phyloP scores from a whole-genome alignment of 1,140 invertebrate species.

The Teleopsis dalmanni region DNA sequence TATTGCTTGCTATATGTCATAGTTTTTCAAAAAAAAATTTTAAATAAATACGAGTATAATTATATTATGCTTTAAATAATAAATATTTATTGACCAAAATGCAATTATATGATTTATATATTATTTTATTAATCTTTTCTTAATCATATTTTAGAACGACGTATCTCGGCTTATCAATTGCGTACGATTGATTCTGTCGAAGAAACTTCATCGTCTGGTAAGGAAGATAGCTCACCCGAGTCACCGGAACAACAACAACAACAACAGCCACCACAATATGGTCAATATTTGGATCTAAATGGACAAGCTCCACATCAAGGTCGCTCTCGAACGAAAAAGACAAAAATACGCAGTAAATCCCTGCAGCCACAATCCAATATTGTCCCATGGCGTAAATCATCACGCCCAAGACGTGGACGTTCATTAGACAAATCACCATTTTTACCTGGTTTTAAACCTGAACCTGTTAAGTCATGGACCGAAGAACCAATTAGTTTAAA shows the following conservation, averaged over 20 bases:
- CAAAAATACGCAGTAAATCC: slow-evolving; percentile 33
- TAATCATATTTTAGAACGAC: slow-evolving; percentile 28
- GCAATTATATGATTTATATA: not conserved
- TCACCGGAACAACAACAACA: slow-evolving; percentile 26
- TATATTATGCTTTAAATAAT: not conserved
- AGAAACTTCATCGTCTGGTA: slow-evolving; percentile 40
- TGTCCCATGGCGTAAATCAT: slow-evolving; percentile 39
- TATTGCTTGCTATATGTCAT: too few relatives aligned
- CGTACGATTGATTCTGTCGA: slow-evolving; percentile 40
- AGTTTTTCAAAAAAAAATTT: too few relatives aligned
- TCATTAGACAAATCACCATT: slow-evolving; percentile 37
- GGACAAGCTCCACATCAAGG: slow-evolving; percentile 29
- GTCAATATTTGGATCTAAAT: slow-evolving; percentile 32
- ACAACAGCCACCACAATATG: slow-evolving; percentile 27
- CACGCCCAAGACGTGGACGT: slow-evolving; percentile 35
- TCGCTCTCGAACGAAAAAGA: slow-evolving; percentile 32
- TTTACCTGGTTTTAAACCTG: slow-evolving; percentile 33
- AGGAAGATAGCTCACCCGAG: slow-evolving; percentile 38
- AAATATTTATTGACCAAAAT: not conserved
- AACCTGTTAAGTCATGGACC: slow-evolving; percentile 47
- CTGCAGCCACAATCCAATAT: slow-evolving; percentile 35
- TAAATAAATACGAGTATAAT: not conserved
- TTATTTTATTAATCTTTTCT: not conserved
- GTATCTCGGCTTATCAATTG: slow-evolving; percentile 43
- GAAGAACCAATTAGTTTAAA: slow-evolving; percentile 53